Percentiles rank a stretch among this genome's conserved stretches.
These are phyloP conservation scores for Tauraco hartlaubi DNA, from an alignment of 2,797 vertebrate species.

Conservation along the genomic window DNA sequence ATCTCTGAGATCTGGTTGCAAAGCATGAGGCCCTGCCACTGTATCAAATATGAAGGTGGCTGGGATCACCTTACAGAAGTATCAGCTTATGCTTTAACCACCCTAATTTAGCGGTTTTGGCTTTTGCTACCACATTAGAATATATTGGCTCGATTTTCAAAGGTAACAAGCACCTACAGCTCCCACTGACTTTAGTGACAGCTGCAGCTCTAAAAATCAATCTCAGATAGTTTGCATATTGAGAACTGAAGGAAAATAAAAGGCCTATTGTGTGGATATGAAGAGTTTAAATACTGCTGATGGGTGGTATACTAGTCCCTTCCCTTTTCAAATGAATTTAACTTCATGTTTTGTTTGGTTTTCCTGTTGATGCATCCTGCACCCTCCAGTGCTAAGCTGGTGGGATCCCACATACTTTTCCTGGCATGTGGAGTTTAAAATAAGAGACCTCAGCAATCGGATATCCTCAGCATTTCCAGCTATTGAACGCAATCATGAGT, in stretches of 20 bases:
- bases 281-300: constrained; percentile 27
- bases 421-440: constrained; percentile 76
- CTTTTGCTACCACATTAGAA: constrained; percentile 1
- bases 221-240: constrained; percentile 37
- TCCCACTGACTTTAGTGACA: constrained; percentile 17
- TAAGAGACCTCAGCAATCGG: constrained; percentile 79
- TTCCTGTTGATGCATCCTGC: constrained; percentile 79
- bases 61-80: constrained; percentile 2
- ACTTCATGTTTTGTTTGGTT: constrained; percentile 76
- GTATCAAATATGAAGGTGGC: neutral
- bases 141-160: constrained; percentile 44
- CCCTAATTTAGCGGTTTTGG: neutral
- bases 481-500: constrained; percentile 77
- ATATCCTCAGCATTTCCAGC: constrained; percentile 84
- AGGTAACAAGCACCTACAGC: constrained; percentile 32
- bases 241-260: constrained; percentile 17
- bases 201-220: constrained; percentile 37
- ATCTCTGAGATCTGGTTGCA: neutral
- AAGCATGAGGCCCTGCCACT: neutral
- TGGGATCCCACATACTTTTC: constrained; percentile 76
- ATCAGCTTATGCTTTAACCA: neutral
- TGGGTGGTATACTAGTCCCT: constrained; percentile 21
- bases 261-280: neutral
- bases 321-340: constrained; percentile 73
- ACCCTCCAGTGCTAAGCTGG: constrained; percentile 60